Evolutionary conservation across 2,113 vertebrate genomes (phyloP).

Genomic region (Agapornis roseicollis): DNA sequence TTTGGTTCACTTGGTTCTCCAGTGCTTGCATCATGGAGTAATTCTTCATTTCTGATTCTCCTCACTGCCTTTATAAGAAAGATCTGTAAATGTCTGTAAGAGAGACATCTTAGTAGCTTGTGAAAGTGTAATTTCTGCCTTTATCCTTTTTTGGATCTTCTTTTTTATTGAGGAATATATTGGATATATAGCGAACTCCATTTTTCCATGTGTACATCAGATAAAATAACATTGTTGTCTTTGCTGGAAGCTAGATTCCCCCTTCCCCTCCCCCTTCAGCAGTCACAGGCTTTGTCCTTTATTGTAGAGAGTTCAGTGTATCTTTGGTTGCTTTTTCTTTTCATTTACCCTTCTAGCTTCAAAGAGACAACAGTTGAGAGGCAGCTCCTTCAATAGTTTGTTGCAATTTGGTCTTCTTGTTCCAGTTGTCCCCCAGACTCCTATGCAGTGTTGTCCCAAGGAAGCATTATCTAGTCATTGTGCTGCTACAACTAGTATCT

Average conservation of each 20-base stretch:
- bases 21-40: not conserved
- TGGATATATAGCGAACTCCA: not conserved
- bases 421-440: not conserved
- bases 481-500: not conserved
- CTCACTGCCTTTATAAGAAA: not conserved
- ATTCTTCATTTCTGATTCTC: not conserved
- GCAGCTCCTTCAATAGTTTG: not conserved
- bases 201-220: slow-evolving; percentile 16
- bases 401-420: slow-evolving; percentile 18
- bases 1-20: not conserved
- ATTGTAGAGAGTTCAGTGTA: slow-evolving; percentile 17
- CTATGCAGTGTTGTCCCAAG: not conserved
- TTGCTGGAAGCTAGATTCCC: slow-evolving; percentile 50
- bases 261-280: not conserved
- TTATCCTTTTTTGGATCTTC: not conserved
- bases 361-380: slow-evolving; percentile 13
- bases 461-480: not conserved
- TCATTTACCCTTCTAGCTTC: slow-evolving; percentile 19
- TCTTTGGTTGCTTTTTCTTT: slow-evolving; percentile 35
- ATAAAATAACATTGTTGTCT: slow-evolving; percentile 43
- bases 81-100: not conserved
- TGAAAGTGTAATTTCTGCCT: not conserved
- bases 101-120: not conserved
- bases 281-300: slow-evolving; percentile 27
- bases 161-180: slow-evolving; percentile 1